phyloP scores from a whole-genome alignment of 2,797 vertebrate species.

The Helostoma temminkii region DNA sequence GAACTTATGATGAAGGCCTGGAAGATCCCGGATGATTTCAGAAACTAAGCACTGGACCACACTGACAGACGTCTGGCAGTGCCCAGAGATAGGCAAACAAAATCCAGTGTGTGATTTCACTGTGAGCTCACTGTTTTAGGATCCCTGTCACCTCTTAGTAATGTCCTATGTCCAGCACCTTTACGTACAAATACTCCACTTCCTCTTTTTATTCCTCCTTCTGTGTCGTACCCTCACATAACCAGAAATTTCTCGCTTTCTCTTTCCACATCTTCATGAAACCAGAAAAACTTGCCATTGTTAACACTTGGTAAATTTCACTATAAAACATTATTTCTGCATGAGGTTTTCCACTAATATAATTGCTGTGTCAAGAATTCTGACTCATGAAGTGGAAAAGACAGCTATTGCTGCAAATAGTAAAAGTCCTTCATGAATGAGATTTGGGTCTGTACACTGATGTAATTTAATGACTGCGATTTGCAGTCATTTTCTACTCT shows the following conservation, averaged over 20 bases:
- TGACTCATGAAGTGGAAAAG: constrained; percentile 72
- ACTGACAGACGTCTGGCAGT: constrained; percentile 80
- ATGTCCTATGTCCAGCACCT: constrained; percentile 46
- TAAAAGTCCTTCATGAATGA: constrained; percentile 65
- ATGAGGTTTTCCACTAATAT: constrained; percentile 61
- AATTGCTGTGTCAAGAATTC: constrained; percentile 60
- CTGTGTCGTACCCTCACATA: constrained; percentile 1
- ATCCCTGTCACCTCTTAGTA: constrained; percentile 44
- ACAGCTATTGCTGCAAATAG: constrained; percentile 49
- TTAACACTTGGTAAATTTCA: constrained; percentile 67
- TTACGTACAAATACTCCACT: constrained; percentile 24
- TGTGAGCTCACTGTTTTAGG: constrained; percentile 40
- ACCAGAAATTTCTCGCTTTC: constrained; percentile 15
- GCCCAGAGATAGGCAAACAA: constrained; percentile 64
- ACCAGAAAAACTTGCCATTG: constrained; percentile 41
- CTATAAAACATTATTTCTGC: constrained; percentile 67
- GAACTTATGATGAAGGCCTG: constrained; percentile 71
- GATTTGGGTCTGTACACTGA: constrained; percentile 39
- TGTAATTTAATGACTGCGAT: constrained; percentile 60
- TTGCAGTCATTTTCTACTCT: constrained; percentile 47
- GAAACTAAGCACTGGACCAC: constrained; percentile 67
- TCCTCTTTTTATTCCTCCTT: constrained; percentile 26
- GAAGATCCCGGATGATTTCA: constrained; percentile 74
- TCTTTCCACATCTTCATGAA: constrained; percentile 24
- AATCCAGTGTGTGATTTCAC: constrained; percentile 67